These are phyloP conservation scores for Tupiocoris notatus DNA, from an alignment of 2,888 invertebrate genomes.

Conservation along the genomic window DNA sequence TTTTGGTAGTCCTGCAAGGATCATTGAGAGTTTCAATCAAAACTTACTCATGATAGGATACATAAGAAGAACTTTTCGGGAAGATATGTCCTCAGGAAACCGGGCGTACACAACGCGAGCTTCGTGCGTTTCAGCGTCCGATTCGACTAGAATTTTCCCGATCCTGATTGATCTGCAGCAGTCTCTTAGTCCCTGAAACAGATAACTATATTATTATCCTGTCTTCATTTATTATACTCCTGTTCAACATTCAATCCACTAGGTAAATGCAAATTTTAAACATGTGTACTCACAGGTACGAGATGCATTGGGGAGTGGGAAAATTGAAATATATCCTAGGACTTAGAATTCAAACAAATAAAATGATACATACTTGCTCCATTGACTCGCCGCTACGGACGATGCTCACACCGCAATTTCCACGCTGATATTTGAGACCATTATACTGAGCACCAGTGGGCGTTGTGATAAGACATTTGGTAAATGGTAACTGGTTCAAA, in stretches of 20 bases:
- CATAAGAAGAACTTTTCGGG: conserved; percentile 87
- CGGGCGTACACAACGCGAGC: conserved; percentile 96
- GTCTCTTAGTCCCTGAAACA: conserved; percentile 74
- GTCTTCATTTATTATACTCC: too few species aligned
- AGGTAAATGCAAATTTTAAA: too few species aligned
- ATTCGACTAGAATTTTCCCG: conserved; percentile 96
- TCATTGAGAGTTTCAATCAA: conserved; percentile 1
- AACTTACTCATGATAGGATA: conserved; percentile 94
- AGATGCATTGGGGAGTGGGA: too few species aligned
- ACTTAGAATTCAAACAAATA: too few species aligned
- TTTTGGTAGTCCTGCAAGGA: background rate
- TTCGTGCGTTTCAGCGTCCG: conserved; percentile 93
- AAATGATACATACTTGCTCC: conserved; percentile 66
- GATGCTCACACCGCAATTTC: conserved; percentile 98
- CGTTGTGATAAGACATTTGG: conserved; percentile 84
- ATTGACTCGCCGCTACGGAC: conserved; percentile 94
- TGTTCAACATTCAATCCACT: too few species aligned
- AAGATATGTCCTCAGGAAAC: conserved; percentile 92
- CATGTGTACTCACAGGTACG: too few species aligned
- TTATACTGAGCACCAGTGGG: conserved; percentile 89
- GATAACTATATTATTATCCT: too few species aligned
- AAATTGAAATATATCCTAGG: too few species aligned
- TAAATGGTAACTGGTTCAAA: conserved; percentile 92
- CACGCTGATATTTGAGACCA: conserved; percentile 92
- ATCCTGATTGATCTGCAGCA: conserved; percentile 98